Percentiles rank a stretch among this genome's conserved stretches.
Conservation (phyloP, 2,888 invertebrate species). For the Papilio elwesi region DNA sequence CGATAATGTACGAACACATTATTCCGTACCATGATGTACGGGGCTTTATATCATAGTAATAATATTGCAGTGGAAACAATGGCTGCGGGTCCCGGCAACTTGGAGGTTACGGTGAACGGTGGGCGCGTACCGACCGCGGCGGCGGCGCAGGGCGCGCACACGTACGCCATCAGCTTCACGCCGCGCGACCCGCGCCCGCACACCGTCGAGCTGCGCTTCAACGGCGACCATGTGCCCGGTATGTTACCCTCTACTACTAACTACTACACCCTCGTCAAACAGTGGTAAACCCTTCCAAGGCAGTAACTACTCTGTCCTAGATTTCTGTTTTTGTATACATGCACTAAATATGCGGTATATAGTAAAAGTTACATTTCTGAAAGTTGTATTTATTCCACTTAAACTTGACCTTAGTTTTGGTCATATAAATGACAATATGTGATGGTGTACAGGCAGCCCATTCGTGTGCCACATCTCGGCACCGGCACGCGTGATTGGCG, state of each 20-base stretch:
- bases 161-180: constrained; percentile 98
- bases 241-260: constrained; percentile 47
- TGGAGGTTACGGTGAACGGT: constrained; percentile 99
- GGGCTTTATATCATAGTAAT: background rate
- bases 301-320: no score
- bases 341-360: no score
- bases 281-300: no score
- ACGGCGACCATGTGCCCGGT: constrained; percentile 97
- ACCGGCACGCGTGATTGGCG: constrained; percentile 92
- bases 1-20: no score
- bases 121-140: constrained; percentile 98
- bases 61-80: constrained; percentile 93
- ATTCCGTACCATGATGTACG: no score
- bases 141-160: constrained; percentile 97
- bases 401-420: no score
- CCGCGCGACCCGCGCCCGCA: constrained; percentile 96
- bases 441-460: constrained; percentile 87
- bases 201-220: constrained; percentile 97
- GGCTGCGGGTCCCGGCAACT: constrained; percentile 98
- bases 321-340: no score
- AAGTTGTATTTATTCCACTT: no score
- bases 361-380: no score
- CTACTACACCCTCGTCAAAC: background rate
- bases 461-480: constrained; percentile 92
- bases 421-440: constrained; percentile 14